These are phyloP conservation scores for Goniozus legneri DNA, from an alignment of 1,140 invertebrate species.

Conservation along the genomic window DNA sequence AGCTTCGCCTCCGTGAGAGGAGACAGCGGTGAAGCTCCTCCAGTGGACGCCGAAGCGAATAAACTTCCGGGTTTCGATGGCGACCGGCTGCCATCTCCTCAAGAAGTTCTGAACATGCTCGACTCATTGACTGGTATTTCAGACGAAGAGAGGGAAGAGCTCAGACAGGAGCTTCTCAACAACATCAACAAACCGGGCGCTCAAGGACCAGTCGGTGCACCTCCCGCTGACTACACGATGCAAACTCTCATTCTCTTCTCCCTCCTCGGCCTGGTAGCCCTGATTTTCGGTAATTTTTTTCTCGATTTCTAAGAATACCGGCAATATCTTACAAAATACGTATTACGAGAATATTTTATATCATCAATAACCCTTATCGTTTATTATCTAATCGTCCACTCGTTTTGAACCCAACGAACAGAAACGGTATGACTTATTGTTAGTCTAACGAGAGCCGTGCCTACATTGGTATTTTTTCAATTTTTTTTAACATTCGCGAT, in stretches of 20 bases:
- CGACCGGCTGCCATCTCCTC: constrained; percentile 47
- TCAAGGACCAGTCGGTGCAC: constrained; percentile 15
- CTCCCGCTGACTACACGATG: constrained; percentile 4
- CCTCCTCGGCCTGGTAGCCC: constrained; percentile 29
- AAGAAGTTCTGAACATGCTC: constrained; percentile 58
- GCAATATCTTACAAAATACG: too few relatives aligned
- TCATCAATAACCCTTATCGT: too few relatives aligned
- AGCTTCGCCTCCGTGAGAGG: too few relatives aligned
- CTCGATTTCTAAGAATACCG: too few relatives aligned
- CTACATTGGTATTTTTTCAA: too few relatives aligned
- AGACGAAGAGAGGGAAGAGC: constrained; percentile 54
- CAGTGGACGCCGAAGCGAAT: background rate
- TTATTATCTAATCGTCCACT: constrained; percentile 16
- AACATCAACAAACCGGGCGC: constrained; percentile 27
- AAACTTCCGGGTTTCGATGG: constrained; percentile 14
- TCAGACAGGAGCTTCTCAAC: constrained; percentile 51
- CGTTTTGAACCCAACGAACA: too few relatives aligned
- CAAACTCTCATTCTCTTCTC: constrained; percentile 31
- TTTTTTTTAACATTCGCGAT: constrained; percentile 11
- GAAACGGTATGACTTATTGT: too few relatives aligned
- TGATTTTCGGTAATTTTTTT: constrained; percentile 42
- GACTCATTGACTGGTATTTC: constrained; percentile 53
- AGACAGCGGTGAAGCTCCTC: too few relatives aligned
- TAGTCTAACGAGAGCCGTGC: too few relatives aligned
- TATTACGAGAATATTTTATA: too few relatives aligned